A percentile compares a stretch with the other conserved stretches of the same genome.
phyloP scores from a whole-genome alignment of 2,888 invertebrate genomes.

The Aphodius sticticus region DNA sequence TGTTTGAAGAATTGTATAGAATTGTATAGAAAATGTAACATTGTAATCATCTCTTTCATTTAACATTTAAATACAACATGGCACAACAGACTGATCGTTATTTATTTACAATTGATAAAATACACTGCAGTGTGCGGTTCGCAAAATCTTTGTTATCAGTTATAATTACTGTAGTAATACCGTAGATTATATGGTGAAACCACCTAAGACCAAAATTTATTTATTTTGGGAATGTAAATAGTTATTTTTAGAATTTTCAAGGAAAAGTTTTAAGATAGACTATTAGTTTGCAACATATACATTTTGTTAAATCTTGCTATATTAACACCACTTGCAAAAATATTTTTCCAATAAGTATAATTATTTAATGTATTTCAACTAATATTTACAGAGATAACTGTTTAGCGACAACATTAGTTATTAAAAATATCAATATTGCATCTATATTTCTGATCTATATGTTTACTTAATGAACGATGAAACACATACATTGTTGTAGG shows the following conservation, averaged over 20 bases:
- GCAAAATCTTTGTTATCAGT: neutral
- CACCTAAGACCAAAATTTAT: neutral
- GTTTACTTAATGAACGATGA: neutral
- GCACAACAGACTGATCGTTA: neutral
- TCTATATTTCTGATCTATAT: neutral
- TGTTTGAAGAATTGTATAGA: neutral
- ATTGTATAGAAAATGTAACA: neutral
- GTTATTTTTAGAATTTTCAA: neutral
- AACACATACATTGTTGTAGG: neutral
- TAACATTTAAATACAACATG: neutral
- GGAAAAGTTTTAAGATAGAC: no score
- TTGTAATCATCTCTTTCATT: neutral
- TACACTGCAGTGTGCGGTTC: neutral
- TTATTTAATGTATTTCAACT: neutral
- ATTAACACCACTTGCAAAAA: conserved; percentile 4
- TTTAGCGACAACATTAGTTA: neutral
- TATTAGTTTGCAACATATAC: neutral
- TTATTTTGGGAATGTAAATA: neutral
- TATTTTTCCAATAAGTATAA: neutral
- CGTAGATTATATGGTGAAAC: neutral
- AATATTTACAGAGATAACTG: neutral
- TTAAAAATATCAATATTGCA: neutral
- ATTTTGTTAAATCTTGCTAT: neutral
- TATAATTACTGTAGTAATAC: neutral
- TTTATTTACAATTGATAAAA: neutral